Evolutionary conservation across 2,797 vertebrate genomes (phyloP).

Genomic region (Novumbra hubbsi): DNA sequence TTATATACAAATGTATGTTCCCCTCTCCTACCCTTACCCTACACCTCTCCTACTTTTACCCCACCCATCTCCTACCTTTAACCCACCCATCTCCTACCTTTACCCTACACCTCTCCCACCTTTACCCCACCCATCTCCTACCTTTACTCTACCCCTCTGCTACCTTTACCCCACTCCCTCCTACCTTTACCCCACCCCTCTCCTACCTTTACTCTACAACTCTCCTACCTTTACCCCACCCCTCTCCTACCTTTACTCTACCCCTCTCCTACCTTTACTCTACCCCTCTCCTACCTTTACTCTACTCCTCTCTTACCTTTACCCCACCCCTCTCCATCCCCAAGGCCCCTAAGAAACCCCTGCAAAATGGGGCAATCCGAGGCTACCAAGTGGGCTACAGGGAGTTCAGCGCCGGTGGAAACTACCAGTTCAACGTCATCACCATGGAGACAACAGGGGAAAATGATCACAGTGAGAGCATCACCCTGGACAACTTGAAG

Average conservation of each 20-base stretch:
- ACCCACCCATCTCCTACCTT: too few relatives aligned
- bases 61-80: too few relatives aligned
- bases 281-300: not conserved
- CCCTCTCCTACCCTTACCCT: not conserved
- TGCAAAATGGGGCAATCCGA: constrained; percentile 93
- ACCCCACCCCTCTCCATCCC: not conserved
- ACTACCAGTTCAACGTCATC: constrained; percentile 97
- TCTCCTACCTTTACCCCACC: too few relatives aligned
- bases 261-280: not conserved
- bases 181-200: too few relatives aligned
- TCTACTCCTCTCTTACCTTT: not conserved
- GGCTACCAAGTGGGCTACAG: constrained; percentile 97
- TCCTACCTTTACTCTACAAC: too few relatives aligned
- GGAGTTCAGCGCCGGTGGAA: constrained; percentile 92
- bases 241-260: not conserved
- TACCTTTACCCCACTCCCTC: not conserved
- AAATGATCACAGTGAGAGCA: constrained; percentile 91
- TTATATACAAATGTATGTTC: not conserved
- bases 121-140: not conserved
- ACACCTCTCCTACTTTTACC: not conserved
- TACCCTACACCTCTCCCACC: not conserved
- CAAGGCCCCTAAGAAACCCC: constrained; percentile 90
- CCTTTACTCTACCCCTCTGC: not conserved
- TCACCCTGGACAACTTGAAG: constrained; percentile 92
- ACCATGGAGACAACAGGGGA: constrained; percentile 93